Evolutionary conservation across 1,140 invertebrate genomes (phyloP).

Genomic region (Ips nitidus): DNA sequence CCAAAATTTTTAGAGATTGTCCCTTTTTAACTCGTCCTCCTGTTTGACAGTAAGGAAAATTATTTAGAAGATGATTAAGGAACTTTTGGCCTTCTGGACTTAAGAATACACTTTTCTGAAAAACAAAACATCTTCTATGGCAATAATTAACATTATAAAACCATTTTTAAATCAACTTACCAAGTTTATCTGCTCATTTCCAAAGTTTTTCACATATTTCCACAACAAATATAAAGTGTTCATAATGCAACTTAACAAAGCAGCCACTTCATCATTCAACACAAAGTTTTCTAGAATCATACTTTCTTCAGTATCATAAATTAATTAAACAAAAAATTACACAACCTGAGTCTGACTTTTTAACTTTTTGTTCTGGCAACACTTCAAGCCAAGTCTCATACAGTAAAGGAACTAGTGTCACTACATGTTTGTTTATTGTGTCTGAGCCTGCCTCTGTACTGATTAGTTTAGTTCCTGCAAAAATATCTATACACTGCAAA

Average conservation of each 20-base stretch:
- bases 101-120: slow-evolving; percentile 40
- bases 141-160: slow-evolving; percentile 1
- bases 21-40: slow-evolving; percentile 25
- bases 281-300: slow-evolving; percentile 36
- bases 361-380: slow-evolving; percentile 50
- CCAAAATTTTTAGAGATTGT: slow-evolving; percentile 28
- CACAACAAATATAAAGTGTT: slow-evolving; percentile 44
- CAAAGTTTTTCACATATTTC: slow-evolving; percentile 36
- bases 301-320: neutral
- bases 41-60: slow-evolving; percentile 43
- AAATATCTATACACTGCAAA: neutral
- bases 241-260: slow-evolving; percentile 43
- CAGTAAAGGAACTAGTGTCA: slow-evolving; percentile 67
- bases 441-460: neutral
- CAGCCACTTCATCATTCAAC: slow-evolving; percentile 41
- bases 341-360: slow-evolving; percentile 14
- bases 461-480: slow-evolving; percentile 10
- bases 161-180: slow-evolving; percentile 21
- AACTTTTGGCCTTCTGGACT: slow-evolving; percentile 42
- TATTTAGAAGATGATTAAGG: slow-evolving; percentile 37
- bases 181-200: slow-evolving; percentile 24
- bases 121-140: neutral
- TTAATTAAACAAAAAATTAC: slow-evolving; percentile 1
- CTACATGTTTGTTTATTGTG: slow-evolving; percentile 55
- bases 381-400: slow-evolving; percentile 76